Conservation (phyloP, 2,888 invertebrate genomes). For the Congeria kusceri region DNA sequence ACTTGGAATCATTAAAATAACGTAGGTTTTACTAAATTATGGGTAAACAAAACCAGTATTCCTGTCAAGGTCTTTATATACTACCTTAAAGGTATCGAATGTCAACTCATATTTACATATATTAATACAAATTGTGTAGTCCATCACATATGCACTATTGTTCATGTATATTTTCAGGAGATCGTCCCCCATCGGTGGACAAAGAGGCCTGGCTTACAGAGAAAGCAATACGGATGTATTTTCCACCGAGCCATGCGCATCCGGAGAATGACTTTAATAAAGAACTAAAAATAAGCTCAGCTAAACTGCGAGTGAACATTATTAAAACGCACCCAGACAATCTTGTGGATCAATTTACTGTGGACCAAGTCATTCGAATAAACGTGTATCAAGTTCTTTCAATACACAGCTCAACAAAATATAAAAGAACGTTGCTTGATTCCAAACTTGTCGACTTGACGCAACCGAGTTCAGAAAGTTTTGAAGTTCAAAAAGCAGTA, state of each 20-base stretch:
- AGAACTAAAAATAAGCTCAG: constrained; percentile 55
- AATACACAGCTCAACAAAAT: constrained; percentile 46
- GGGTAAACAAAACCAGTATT: no score
- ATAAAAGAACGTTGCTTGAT: constrained; percentile 58
- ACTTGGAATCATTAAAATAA: no score
- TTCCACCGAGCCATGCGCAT: constrained; percentile 43
- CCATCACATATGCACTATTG: no score
- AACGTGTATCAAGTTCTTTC: constrained; percentile 60
- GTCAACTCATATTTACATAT: no score
- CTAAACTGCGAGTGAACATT: constrained; percentile 57
- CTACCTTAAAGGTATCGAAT: no score
- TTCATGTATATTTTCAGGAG: constrained; percentile 56
- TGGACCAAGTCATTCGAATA: constrained; percentile 57
- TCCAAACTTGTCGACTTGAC: constrained; percentile 54
- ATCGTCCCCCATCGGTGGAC: constrained; percentile 27
- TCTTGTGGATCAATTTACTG: constrained; percentile 52
- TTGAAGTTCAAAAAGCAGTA: constrained; percentile 60
- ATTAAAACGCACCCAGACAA: constrained; percentile 48
- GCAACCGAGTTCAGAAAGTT: constrained; percentile 46
- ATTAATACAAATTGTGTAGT: no score
- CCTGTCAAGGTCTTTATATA: no score
- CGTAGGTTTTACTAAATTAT: no score
- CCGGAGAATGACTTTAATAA: constrained; percentile 46
- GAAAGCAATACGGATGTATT: constrained; percentile 47
- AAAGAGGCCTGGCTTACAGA: constrained; percentile 40